Conservation (phyloP, 2,888 invertebrate species). For the Xestia c-nigrum region DNA sequence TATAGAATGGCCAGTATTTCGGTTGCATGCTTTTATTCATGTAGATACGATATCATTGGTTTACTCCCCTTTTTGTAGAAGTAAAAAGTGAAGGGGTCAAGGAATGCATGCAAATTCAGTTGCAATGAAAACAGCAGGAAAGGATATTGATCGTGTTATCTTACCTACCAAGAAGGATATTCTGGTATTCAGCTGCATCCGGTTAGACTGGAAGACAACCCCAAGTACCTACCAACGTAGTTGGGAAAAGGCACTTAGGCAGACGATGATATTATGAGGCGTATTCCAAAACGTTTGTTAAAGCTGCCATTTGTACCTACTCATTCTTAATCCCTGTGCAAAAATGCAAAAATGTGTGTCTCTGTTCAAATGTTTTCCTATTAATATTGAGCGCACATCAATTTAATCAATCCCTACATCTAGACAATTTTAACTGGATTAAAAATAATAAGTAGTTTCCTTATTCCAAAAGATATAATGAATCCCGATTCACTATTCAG, state of each 20-base stretch:
- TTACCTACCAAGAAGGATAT: not conserved
- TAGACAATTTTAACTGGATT: not conserved
- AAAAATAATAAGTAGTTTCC: not conserved
- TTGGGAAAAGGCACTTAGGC: too few species aligned
- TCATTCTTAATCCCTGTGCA: not conserved
- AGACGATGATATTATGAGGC: not conserved
- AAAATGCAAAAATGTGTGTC: not conserved
- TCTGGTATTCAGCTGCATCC: too few species aligned
- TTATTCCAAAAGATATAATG: not conserved
- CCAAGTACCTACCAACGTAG: too few species aligned
- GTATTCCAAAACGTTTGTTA: not conserved
- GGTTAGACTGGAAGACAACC: too few species aligned
- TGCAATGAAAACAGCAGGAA: not conserved
- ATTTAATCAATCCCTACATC: not conserved
- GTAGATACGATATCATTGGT: slow-evolving; percentile 15
- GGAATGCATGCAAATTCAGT: not conserved
- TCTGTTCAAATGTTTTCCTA: too few species aligned
- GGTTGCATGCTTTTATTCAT: slow-evolving; percentile 38
- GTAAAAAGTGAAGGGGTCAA: not conserved
- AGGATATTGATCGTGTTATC: not conserved
- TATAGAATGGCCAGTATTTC: slow-evolving; percentile 11
- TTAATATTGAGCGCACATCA: not conserved
- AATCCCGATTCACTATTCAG: not conserved
- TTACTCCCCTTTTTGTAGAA: not conserved
- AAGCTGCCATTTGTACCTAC: too few species aligned